Conservation (phyloP, 2,888 invertebrate genomes). For the Silvanus unidentatus region DNA sequence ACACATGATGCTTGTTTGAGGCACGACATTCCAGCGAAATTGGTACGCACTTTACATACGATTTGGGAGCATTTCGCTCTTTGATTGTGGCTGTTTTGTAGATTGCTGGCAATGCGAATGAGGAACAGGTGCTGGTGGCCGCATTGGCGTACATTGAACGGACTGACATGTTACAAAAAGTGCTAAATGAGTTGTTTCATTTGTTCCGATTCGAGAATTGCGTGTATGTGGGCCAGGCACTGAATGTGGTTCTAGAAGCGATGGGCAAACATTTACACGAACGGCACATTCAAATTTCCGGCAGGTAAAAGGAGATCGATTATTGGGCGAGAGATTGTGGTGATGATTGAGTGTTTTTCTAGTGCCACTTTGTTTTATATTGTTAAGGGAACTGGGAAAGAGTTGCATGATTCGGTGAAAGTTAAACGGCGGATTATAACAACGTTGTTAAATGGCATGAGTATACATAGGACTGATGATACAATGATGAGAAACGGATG, state of each 20-base stretch:
- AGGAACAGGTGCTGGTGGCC: constrained; percentile 83
- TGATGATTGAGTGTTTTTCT: constrained; percentile 29
- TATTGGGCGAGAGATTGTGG: not conserved
- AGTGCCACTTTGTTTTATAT: constrained; percentile 95
- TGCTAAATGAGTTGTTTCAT: constrained; percentile 87
- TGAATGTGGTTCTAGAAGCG: constrained; percentile 77
- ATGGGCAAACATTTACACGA: constrained; percentile 84
- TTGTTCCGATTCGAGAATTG: constrained; percentile 79
- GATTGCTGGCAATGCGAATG: constrained; percentile 88
- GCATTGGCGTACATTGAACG: constrained; percentile 79
- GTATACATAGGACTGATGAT: constrained; percentile 73
- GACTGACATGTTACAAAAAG: constrained; percentile 72
- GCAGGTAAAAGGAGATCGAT: constrained; percentile 55
- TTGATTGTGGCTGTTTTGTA: constrained; percentile 36
- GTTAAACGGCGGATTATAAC: constrained; percentile 76
- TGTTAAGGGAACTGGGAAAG: constrained; percentile 79
- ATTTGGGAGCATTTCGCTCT: not conserved
- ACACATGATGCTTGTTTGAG: constrained; percentile 84
- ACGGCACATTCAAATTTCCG: constrained; percentile 88
- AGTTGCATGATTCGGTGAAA: constrained; percentile 59
- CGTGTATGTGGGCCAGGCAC: constrained; percentile 65
- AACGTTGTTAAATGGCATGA: constrained; percentile 84
- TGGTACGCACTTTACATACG: constrained; percentile 53
- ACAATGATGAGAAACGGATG: constrained; percentile 97
- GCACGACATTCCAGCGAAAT: constrained; percentile 83